A percentile compares a stretch with the other conserved stretches of the same genome.
Evolutionary conservation across 1,140 invertebrate species (phyloP).

Genomic region (Drosophila sechellia): DNA sequence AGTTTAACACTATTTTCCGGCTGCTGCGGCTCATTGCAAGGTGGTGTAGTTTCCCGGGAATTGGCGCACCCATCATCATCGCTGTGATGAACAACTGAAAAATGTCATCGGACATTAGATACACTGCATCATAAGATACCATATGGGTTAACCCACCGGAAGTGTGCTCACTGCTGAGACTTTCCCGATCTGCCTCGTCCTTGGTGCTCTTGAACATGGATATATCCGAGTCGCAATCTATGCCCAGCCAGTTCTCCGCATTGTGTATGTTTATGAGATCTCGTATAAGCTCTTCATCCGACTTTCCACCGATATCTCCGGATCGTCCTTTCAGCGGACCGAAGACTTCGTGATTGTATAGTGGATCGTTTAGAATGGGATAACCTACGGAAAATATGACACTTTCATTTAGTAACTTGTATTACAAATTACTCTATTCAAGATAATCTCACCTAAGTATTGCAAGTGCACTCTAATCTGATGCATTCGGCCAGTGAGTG

Average conservation of each 20-base stretch:
- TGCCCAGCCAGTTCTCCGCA: conserved; percentile 96
- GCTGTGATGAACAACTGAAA: conserved; percentile 70
- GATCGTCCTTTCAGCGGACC: conserved; percentile 95
- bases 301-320: conserved; percentile 95
- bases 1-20: conserved; percentile 14
- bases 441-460: conserved; percentile 86
- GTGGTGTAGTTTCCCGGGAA: conserved; percentile 88
- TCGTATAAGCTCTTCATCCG: conserved; percentile 93
- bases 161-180: conserved; percentile 55
- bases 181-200: conserved; percentile 85
- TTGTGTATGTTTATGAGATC: conserved; percentile 96
- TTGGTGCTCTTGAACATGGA: conserved; percentile 90
- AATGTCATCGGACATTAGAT: conserved; percentile 4
- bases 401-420: background rate
- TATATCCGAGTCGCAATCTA: conserved; percentile 94
- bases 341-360: conserved; percentile 97
- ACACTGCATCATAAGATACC: too few relatives aligned
- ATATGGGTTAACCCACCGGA: conserved; percentile 55
- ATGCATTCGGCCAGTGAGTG: conserved; percentile 98
- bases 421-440: too few relatives aligned
- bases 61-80: conserved; percentile 86
- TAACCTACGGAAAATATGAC: conserved; percentile 31
- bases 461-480: conserved; percentile 99
- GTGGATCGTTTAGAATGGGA: conserved; percentile 96
- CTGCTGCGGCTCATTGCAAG: conserved; percentile 86